A percentile compares a stretch with the other conserved stretches of the same genome.
These are phyloP conservation scores for Leptopilina clavipes DNA, from an alignment of 1,140 invertebrate genomes.

Conservation along the genomic window DNA sequence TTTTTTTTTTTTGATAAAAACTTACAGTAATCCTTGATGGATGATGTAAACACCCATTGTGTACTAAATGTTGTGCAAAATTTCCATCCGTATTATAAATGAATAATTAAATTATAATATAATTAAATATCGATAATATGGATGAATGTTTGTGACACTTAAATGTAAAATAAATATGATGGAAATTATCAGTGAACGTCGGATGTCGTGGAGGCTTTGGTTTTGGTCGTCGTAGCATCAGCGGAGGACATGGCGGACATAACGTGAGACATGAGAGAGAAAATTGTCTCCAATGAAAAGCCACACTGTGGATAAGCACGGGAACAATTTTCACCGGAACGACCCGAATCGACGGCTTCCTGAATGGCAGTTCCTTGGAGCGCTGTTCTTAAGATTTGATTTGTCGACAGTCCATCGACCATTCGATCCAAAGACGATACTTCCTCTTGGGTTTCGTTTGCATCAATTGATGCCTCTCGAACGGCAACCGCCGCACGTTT, in stretches of 20 bases:
- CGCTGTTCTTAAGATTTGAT: conserved; percentile 82
- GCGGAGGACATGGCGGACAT: conserved; percentile 46
- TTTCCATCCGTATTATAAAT: too few relatives aligned
- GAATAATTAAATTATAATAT: too few relatives aligned
- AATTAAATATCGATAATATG: too few relatives aligned
- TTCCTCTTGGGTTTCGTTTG: conserved; percentile 77
- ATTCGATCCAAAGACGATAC: conserved; percentile 81
- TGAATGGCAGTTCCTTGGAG: conserved; percentile 85
- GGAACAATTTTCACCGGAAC: conserved; percentile 61
- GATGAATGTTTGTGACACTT: too few relatives aligned
- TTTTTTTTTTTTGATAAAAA: too few relatives aligned
- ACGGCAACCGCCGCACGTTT: conserved; percentile 76
- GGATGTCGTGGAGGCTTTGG: conserved; percentile 47
- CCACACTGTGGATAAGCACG: conserved; percentile 67
- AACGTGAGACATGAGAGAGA: conserved; percentile 63
- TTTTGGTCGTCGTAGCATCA: conserved; percentile 40
- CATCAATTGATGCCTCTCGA: conserved; percentile 60
- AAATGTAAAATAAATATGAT: background rate
- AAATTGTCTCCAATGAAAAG: conserved; percentile 68
- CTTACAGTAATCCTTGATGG: too few relatives aligned
- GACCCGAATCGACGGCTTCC: conserved; percentile 82
- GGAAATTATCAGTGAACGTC: conserved; percentile 35
- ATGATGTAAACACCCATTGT: too few relatives aligned
- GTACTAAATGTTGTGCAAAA: too few relatives aligned
- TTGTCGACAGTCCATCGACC: conserved; percentile 80